Base-by-base conservation (phyloP, 2,888 invertebrate genomes). In the Parasteatoda lunata region DNA sequence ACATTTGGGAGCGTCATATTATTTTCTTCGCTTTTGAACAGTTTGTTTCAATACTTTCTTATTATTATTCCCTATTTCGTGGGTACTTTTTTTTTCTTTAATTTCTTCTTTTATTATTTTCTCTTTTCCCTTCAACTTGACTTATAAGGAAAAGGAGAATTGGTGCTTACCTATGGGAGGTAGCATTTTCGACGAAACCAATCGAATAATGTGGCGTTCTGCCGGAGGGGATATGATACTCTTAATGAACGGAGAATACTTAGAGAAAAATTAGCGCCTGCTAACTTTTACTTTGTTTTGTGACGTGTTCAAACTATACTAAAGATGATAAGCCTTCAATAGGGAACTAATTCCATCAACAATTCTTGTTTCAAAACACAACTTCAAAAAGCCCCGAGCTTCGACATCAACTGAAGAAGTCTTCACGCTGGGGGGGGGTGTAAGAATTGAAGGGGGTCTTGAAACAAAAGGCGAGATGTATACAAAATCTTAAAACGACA, bases 221-320 rank as follows among this genome's bases (percentile, higher is more conserved):
- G 79, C 83, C 87, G 15, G 70, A 59, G 78, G 83, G 87, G 87
- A 88, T 83, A 78, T 75, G 78, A 83, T 79, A 79, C 75, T 69
- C 82, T 83, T 88, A 88, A 88, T 88, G 87, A 83, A 88, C 78
- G 78, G 82, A 65, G 52, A 71, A 83, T 88, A 83, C 83, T 88
- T 88, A 83, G 78, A 75, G 83, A 83, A 83, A 88, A 88, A 88
- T 88, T 83, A 88, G 83, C 87, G 75, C 75, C 75, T 76, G 68
- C 81, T 59, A 59, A 81, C 85, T 71, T 84, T 77, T 75, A 75
- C 75, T 81, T 81, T 75, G 81, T 81, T 78, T 78, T 68, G 78
- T 72, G 77, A 68, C 49, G 75, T 51, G 51, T 49, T 47, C 77
- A 70, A 75, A 51, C 59, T 54, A 78, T 84, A 84, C 30, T 30